Evolutionary conservation across 2,888 invertebrate species (phyloP).

Genomic region (Drosophila subquinaria): DNA sequence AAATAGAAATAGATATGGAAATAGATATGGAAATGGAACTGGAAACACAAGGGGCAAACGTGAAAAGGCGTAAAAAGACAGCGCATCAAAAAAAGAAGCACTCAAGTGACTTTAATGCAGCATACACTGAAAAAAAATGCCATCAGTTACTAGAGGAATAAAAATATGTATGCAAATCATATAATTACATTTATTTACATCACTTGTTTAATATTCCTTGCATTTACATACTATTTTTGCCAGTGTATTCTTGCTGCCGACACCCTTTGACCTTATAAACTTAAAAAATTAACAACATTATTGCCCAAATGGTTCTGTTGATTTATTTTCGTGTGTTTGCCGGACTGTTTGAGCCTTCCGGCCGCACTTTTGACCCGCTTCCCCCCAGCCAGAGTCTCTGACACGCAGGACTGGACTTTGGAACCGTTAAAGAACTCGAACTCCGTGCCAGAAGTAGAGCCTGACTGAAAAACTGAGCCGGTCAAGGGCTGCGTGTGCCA

Average conservation of each 20-base stretch:
- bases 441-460: constrained; percentile 1
- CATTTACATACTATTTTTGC: constrained; percentile 3
- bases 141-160: too few species aligned
- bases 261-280: constrained; percentile 64
- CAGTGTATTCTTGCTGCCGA: constrained; percentile 30
- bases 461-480: constrained; percentile 20
- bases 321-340: constrained; percentile 55
- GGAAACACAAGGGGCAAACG: constrained; percentile 16
- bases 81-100: constrained; percentile 43
- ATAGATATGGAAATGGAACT: constrained; percentile 17
- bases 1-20: constrained; percentile 15
- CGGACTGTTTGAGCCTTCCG: constrained; percentile 46
- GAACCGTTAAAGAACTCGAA: constrained; percentile 15
- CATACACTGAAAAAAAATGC: constrained; percentile 27
- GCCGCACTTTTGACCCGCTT: not conserved
- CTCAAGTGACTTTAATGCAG: constrained; percentile 1
- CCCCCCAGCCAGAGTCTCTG: not conserved
- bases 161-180: too few species aligned
- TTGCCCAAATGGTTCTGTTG: constrained; percentile 70
- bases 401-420: constrained; percentile 43
- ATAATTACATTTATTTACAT: not conserved
- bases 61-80: constrained; percentile 45
- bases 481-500: constrained; percentile 59
- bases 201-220: too few species aligned
- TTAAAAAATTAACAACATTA: constrained; percentile 82